Percentiles rank a stretch among this genome's conserved stretches.
These are phyloP conservation scores for Rhaphigaster nebulosa DNA, from an alignment of 2,888 invertebrate species.

Conservation along the genomic window DNA sequence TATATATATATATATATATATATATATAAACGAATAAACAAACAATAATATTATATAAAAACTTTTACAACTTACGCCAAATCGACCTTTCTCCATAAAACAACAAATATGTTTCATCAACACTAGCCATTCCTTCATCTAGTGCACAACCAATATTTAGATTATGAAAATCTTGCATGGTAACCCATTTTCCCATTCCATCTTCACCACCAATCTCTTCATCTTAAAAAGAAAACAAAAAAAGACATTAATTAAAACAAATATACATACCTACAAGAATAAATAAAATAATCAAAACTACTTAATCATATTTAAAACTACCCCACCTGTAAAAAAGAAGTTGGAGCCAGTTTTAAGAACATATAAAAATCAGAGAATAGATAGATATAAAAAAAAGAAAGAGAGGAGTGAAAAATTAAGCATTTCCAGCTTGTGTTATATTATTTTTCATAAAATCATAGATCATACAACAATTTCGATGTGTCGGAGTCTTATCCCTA, in stretches of 20 bases:
- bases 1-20: too few relatives aligned
- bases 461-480: too few relatives aligned
- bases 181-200: conserved; percentile 85
- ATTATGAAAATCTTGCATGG: conserved; percentile 79
- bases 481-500: too few relatives aligned
- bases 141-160: conserved; percentile 87
- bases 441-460: too few relatives aligned
- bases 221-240: conserved; percentile 73
- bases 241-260: neutral
- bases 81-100: conserved; percentile 84
- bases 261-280: conserved; percentile 2
- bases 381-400: too few relatives aligned
- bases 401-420: too few relatives aligned
- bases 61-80: conserved; percentile 79
- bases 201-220: conserved; percentile 89
- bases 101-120: conserved; percentile 76
- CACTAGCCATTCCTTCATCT: conserved; percentile 88
- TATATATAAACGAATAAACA: too few relatives aligned
- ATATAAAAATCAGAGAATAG: too few relatives aligned
- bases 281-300: neutral
- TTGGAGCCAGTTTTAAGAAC: neutral
- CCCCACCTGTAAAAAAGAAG: neutral
- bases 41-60: too few relatives aligned
- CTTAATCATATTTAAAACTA: neutral
- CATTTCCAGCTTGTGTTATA: too few relatives aligned